These are phyloP conservation scores for Scaptodrosophila lebanonensis DNA, from an alignment of 1,140 invertebrate species.

Conservation along the genomic window DNA sequence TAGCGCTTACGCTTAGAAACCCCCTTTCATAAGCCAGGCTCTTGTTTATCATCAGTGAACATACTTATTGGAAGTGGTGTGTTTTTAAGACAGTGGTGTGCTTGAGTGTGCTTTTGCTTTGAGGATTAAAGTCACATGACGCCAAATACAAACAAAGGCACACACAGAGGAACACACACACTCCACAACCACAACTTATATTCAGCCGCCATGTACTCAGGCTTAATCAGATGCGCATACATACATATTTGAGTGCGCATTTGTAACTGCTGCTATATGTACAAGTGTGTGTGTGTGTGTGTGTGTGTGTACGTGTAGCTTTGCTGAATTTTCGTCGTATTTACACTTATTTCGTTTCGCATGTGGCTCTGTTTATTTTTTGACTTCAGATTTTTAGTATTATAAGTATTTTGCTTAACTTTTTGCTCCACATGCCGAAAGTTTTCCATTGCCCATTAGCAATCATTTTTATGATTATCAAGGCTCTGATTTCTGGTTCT, in stretches of 20 bases:
- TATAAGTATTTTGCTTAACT: too few relatives aligned
- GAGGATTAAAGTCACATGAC: constrained; percentile 43
- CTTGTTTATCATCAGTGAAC: too few relatives aligned
- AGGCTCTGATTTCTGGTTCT: not conserved
- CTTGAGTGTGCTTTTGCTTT: constrained; percentile 9
- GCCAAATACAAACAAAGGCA: constrained; percentile 10
- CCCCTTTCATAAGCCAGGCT: not conserved
- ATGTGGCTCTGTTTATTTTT: constrained; percentile 56
- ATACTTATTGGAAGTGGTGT: too few relatives aligned
- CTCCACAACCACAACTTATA: constrained; percentile 13
- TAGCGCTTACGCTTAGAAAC: too few relatives aligned
- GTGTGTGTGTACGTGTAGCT: constrained; percentile 6
- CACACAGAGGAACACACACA: not conserved
- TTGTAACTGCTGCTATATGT: constrained; percentile 7
- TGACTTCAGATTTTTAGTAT: too few relatives aligned
- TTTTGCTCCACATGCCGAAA: constrained; percentile 3
- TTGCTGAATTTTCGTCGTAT: constrained; percentile 41
- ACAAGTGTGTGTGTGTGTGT: not conserved
- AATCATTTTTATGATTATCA: not conserved
- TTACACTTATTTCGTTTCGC: constrained; percentile 67
- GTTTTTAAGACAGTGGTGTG: constrained; percentile 19
- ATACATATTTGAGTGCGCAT: constrained; percentile 66
- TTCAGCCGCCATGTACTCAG: constrained; percentile 41
- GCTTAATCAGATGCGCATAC: constrained; percentile 70
- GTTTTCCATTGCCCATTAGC: constrained; percentile 27